A percentile compares a stretch with the other conserved stretches of the same genome.
Conservation (phyloP, 1,140 invertebrate genomes). For the Drosophila nasuta region DNA sequence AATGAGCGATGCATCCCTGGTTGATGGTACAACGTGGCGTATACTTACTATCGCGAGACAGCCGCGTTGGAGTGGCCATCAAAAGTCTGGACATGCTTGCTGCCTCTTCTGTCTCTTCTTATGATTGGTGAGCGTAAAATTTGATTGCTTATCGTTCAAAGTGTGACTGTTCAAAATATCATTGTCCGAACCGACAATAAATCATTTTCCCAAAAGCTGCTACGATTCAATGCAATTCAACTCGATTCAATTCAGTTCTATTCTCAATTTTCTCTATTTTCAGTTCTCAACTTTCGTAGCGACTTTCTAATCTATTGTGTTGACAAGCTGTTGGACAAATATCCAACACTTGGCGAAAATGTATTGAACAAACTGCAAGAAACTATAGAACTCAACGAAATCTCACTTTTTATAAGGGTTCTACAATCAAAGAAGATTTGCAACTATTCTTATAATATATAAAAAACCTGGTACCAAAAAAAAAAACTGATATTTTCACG, state of each 20-base stretch:
- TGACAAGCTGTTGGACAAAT: neutral
- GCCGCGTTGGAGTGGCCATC: slow-evolving; percentile 35
- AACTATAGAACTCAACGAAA: too few relatives aligned
- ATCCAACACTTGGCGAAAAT: too few relatives aligned
- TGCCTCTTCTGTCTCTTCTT: neutral
- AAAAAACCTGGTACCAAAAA: too few relatives aligned
- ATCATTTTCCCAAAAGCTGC: slow-evolving; percentile 31
- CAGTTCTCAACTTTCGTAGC: neutral
- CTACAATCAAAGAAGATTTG: too few relatives aligned
- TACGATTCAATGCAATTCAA: slow-evolving; percentile 4
- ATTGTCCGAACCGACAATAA: slow-evolving; percentile 17
- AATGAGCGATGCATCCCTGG: neutral
- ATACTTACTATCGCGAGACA: slow-evolving; percentile 59
- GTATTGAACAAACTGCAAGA: neutral
- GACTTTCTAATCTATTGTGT: slow-evolving; percentile 1
- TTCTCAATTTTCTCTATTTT: neutral
- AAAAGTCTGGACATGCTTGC: slow-evolving; percentile 62
- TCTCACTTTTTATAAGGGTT: too few relatives aligned
- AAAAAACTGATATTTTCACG: too few relatives aligned
- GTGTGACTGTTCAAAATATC: slow-evolving; percentile 41
- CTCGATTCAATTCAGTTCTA: neutral
- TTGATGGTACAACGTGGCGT: too few relatives aligned
- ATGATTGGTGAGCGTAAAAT: slow-evolving; percentile 16
- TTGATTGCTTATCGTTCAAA: slow-evolving; percentile 24
- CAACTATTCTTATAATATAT: too few relatives aligned